Evolutionary conservation across 53 echinoderm and acorn worm genomes (phyloP).

Genomic region (Pentamera pediparva): DNA sequence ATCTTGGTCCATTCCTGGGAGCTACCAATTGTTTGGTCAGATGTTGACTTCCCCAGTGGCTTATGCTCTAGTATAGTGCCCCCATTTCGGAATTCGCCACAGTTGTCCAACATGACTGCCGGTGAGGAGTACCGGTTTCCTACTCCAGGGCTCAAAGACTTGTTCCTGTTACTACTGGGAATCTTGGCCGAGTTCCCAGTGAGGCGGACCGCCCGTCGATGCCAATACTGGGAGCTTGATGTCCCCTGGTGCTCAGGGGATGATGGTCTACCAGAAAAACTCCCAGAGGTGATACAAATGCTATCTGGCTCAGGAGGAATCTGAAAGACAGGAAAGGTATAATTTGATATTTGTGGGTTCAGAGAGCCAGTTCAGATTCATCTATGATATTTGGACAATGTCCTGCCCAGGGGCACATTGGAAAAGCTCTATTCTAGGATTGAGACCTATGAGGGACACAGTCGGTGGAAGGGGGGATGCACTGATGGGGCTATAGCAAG

Average conservation of each 20-base stretch:
- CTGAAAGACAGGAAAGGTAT: not conserved
- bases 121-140: conserved; percentile 11
- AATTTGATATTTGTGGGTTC: not conserved
- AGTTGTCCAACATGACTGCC: not conserved
- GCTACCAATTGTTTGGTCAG: not conserved
- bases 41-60: not conserved
- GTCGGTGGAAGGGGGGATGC: too few relatives aligned
- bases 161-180: not conserved
- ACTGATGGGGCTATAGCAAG: too few relatives aligned
- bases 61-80: too few relatives aligned
- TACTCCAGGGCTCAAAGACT: too few relatives aligned
- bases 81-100: not conserved
- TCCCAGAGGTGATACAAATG: not conserved
- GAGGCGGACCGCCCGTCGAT: not conserved
- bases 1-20: conserved; percentile 8
- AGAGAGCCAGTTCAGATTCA: not conserved
- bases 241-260: conserved; percentile 35
- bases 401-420: too few relatives aligned
- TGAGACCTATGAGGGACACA: too few relatives aligned
- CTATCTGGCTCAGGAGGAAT: not conserved
- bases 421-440: too few relatives aligned
- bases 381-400: too few relatives aligned
- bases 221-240: conserved; percentile 39
- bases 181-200: conserved; percentile 7
- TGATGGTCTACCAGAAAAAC: conserved; percentile 1